Base-by-base conservation (phyloP, 23 tunicate species). In the Halocynthia roretzi region DNA sequence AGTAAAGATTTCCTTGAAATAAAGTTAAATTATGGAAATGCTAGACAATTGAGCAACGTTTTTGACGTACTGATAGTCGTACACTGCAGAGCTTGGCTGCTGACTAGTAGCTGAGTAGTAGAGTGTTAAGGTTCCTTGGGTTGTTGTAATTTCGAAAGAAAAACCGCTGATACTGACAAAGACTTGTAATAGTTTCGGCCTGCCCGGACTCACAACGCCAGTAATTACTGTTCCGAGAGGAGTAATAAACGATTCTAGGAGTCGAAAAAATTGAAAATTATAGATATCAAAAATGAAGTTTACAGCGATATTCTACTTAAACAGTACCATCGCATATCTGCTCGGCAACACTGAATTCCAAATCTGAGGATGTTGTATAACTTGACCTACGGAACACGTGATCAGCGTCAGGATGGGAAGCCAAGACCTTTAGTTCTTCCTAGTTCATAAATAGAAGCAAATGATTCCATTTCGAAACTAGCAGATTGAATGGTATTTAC, bases 91-190 rank as follows among this genome's bases (percentile, higher is more conserved):
- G 10, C 74, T 79, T 40, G 90, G 90, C 7, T 60, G 58, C n/a
- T 50, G 50, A 20, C 54, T 54, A 11, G 83, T 72, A 10, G 80
- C 72, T 0, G 90, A 85, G 49, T 61, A 85, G 67, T 80, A 85
- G 63, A 22, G 17, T 6, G 60, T 44, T 8, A 73, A 80, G n/a
- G 80, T 63, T 54, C 90, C 90, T 12, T 64, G 50, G 8, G 90
- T 68, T 48, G 90, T 74, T 20, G 71, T 62, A 49, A 85, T 8
- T 7, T 70, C 67, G 14, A 80, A 70, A 10, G 62, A 23, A 6
- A 61, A 20, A 9, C 70, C 70, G 31, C 17, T 65, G 5, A 48
- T 20, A 2, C 31, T 65, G 15, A 65, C 70, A 2, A 65, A 48
- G 44, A 31, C 44, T 31, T 31, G 44, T 4, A 65, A 9, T 65